phyloP scores from a whole-genome alignment of 2,888 invertebrate species.

The Heterodera filipjevi region DNA sequence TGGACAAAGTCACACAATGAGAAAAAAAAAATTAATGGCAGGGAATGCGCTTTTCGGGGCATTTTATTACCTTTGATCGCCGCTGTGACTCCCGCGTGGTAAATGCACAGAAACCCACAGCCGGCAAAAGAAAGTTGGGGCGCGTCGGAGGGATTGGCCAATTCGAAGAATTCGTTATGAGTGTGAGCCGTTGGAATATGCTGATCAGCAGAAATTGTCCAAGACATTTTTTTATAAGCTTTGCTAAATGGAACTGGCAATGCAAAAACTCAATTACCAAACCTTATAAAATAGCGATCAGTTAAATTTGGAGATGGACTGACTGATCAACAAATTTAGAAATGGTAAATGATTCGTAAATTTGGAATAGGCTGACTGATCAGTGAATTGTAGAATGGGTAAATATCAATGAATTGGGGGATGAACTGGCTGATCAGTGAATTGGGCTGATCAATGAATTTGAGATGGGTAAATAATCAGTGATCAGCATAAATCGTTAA shows the following conservation, averaged over 20 bases:
- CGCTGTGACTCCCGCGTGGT: constrained; percentile 96
- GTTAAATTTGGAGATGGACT: background rate
- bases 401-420: background rate
- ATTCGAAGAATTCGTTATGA: background rate
- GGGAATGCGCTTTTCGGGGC: too few relatives aligned
- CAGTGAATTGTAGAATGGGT: too few relatives aligned
- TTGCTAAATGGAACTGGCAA: too few relatives aligned
- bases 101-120: constrained; percentile 97
- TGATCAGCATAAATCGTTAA: background rate
- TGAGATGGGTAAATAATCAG: too few relatives aligned
- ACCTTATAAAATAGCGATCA: too few relatives aligned
- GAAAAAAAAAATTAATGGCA: too few relatives aligned
- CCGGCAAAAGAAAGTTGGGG: constrained; percentile 87
- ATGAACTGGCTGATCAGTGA: background rate
- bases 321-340: too few relatives aligned
- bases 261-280: too few relatives aligned
- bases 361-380: too few relatives aligned
- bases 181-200: background rate
- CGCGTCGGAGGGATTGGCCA: background rate
- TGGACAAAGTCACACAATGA: too few relatives aligned
- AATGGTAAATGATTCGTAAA: too few relatives aligned
- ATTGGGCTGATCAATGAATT: too few relatives aligned
- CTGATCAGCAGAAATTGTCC: background rate
- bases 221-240: background rate
- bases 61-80: constrained; percentile 76